Base-by-base conservation (phyloP, 2,888 invertebrate species). In the Molorchus minor region DNA sequence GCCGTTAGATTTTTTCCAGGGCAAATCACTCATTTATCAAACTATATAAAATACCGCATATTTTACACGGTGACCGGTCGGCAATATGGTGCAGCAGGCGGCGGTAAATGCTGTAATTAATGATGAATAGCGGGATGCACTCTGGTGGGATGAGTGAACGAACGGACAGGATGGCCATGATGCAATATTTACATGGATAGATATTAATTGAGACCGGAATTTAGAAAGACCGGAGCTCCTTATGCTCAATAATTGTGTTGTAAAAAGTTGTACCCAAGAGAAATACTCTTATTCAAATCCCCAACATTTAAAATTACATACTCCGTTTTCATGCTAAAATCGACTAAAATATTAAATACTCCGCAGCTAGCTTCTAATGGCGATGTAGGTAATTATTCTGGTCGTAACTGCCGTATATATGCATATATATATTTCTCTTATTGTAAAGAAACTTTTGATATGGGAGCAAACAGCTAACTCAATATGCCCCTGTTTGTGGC, bases 71-170 rank as follows among this genome's bases (percentile, higher is more conserved):
- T 15, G 21, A 12, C 10, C 35, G 35, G 47, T 57, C 36, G 35
- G 51, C 64, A 59, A 54, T 59, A 57, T 56, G 61, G 53, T 57
- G 58, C 57, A 33, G 8, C 44, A 38, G 12, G 41, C 35, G 49
- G 59, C 61, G 53, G 57, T 56, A 54, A 57, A 60, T 64, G 62
- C 62, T 56, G 55, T 62, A 64, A 64, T 64, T 64, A 59, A 64
- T 64, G 64, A 64, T 59, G 40, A 53, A 30, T 3, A n/a, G n/a
- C 33, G 33, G 33, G 12, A n/a, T n/a, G n/a, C n/a, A n/a, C n/a
- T n/a, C n/a, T n/a, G n/a, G n/a, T n/a, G n/a, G n/a, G n/a, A n/a
- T n/a, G n/a, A n/a, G n/a, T n/a, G n/a, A n/a, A n/a, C n/a, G n/a
- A n/a, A n/a, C n/a, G n/a, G n/a, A n/a, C n/a, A n/a, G n/a, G n/a